Evolutionary conservation across 2,888 invertebrate genomes (phyloP).

Genomic region (Ophioninae sp.): DNA sequence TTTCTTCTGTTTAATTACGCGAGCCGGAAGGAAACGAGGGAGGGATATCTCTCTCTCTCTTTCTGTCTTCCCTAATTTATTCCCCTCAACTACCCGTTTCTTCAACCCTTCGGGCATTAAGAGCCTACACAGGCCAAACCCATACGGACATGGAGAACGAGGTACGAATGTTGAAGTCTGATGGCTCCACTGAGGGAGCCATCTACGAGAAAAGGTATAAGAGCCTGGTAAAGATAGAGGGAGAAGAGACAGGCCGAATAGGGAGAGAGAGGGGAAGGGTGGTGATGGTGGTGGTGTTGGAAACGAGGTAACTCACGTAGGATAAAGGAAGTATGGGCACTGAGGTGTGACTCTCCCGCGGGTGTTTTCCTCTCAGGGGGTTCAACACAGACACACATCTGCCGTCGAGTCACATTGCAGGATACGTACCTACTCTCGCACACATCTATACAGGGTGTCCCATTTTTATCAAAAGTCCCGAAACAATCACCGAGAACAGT

Average conservation of each 20-base stretch:
- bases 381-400: constrained; percentile 27
- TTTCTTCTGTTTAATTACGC: constrained; percentile 55
- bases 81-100: constrained; percentile 23
- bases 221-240: no score
- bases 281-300: constrained; percentile 55
- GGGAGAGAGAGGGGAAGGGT: constrained; percentile 56
- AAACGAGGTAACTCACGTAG: constrained; percentile 68
- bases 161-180: neutral
- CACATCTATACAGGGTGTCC: constrained; percentile 31
- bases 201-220: constrained; percentile 44
- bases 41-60: no score
- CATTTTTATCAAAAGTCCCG: no score
- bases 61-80: constrained; percentile 33
- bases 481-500: no score
- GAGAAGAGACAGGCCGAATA: no score
- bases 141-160: constrained; percentile 4
- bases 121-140: constrained; percentile 16
- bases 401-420: constrained; percentile 7
- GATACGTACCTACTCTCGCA: constrained; percentile 46
- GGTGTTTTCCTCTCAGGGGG: constrained; percentile 73
- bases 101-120: constrained; percentile 46
- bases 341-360: constrained; percentile 80
- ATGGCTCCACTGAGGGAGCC: constrained; percentile 36
- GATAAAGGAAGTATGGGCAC: constrained; percentile 81
- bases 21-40: constrained; percentile 58